Evolutionary conservation across 1,140 invertebrate species (phyloP).

Genomic region (Wasmannia auropunctata): DNA sequence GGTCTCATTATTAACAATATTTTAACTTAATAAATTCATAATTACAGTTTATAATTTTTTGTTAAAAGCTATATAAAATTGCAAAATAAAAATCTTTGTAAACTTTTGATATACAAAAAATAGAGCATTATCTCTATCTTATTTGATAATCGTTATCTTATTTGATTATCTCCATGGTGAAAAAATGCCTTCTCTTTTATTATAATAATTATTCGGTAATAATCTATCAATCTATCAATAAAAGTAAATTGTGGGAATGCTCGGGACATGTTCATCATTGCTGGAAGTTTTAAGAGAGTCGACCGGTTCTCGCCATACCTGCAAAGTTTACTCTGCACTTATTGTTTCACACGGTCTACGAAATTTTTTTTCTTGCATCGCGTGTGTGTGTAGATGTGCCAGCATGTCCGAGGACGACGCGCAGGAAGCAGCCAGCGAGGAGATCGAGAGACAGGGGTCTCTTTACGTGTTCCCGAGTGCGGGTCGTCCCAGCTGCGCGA

Average conservation of each 20-base stretch:
- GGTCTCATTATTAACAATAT: background rate
- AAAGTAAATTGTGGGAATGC: background rate
- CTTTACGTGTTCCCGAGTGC: conserved; percentile 81
- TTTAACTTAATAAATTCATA: background rate
- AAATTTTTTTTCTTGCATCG: background rate
- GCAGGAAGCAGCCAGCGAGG: conserved; percentile 79
- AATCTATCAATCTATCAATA: too few relatives aligned
- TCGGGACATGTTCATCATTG: background rate
- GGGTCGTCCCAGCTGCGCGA: conserved; percentile 36
- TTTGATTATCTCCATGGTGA: too few relatives aligned
- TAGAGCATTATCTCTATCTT: background rate
- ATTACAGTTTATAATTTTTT: background rate
- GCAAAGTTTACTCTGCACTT: background rate
- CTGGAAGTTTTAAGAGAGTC: background rate
- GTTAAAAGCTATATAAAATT: background rate
- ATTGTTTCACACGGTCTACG: background rate
- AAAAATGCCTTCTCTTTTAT: background rate
- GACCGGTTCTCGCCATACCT: background rate
- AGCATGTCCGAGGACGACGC: conserved; percentile 82
- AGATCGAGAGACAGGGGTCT: conserved; percentile 79
- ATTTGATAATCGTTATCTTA: background rate
- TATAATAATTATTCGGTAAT: background rate
- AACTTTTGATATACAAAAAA: background rate
- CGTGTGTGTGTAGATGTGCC: conserved; percentile 79
- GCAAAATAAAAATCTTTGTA: background rate